Evolutionary conservation across 2,113 vertebrate genomes (phyloP).

Genomic region (Melospiza melodia): DNA sequence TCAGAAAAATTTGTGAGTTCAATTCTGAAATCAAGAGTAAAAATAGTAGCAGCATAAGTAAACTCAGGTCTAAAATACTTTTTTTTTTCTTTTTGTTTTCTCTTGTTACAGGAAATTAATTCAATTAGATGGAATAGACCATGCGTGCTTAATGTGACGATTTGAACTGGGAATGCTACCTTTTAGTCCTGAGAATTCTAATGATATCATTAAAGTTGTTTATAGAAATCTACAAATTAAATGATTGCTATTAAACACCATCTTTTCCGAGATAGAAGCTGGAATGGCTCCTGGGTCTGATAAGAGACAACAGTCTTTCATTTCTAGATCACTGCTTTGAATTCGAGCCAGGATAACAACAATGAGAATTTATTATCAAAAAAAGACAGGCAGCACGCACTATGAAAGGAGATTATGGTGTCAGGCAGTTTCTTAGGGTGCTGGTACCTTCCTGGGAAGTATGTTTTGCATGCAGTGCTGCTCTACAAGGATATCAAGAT

Average conservation of each 20-base stretch:
- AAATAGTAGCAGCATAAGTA: neutral
- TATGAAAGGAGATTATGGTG: neutral
- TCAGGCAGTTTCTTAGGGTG: neutral
- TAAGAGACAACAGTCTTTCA: neutral
- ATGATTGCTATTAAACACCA: neutral
- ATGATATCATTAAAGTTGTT: neutral
- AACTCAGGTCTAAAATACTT: neutral
- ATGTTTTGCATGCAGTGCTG: neutral
- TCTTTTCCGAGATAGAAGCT: neutral
- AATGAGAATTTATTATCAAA: neutral
- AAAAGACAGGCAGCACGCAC: neutral
- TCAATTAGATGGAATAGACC: constrained; percentile 15
- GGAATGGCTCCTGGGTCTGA: neutral
- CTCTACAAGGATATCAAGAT: neutral
- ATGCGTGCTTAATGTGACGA: neutral
- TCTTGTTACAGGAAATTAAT: constrained; percentile 15
- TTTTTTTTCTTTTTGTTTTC: neutral
- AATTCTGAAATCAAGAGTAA: neutral
- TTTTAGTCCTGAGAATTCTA: constrained; percentile 21
- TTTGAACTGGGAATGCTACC: neutral
- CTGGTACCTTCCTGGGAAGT: neutral
- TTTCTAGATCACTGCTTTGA: neutral
- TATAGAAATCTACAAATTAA: neutral
- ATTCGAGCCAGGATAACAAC: neutral
- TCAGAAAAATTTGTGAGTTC: neutral